Conservation (phyloP, 2,888 invertebrate species). For the Cylloceria caligata region DNA sequence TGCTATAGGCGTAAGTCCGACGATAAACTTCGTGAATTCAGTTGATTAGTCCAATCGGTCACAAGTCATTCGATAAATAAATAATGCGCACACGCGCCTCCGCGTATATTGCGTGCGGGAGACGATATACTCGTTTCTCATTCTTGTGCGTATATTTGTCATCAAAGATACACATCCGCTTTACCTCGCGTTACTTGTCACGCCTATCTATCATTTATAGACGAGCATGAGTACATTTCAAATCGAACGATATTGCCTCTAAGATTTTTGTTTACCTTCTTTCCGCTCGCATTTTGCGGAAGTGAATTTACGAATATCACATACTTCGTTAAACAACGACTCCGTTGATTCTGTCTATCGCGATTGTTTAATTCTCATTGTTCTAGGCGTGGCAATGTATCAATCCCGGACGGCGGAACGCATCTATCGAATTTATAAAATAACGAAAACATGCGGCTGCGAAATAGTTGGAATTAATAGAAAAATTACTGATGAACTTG, state of each 20-base stretch:
- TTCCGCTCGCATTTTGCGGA: not conserved
- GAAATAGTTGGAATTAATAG: conserved; percentile 38
- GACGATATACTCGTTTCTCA: not conserved
- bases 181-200: conserved; percentile 29
- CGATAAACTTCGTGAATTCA: conserved; percentile 32
- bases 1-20: conserved; percentile 87
- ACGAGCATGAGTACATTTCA: conserved; percentile 16
- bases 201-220: conserved; percentile 31
- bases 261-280: conserved; percentile 1
- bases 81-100: not conserved
- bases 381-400: conserved; percentile 4
- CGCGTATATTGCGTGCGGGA: not conserved
- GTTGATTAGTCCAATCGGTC: conserved; percentile 60
- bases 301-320: conserved; percentile 5
- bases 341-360: not conserved
- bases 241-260: conserved; percentile 1
- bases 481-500: conserved; percentile 10
- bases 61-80: conserved; percentile 39
- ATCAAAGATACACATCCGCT: conserved; percentile 24
- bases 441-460: conserved; percentile 4
- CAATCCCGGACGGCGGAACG: conserved; percentile 1
- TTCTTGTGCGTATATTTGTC: conserved; percentile 21
- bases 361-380: conserved; percentile 26
- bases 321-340: conserved; percentile 19
- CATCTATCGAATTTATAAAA: not conserved